These are phyloP conservation scores for Cenopis cana DNA, from an alignment of 2,888 invertebrate species.

Conservation along the genomic window DNA sequence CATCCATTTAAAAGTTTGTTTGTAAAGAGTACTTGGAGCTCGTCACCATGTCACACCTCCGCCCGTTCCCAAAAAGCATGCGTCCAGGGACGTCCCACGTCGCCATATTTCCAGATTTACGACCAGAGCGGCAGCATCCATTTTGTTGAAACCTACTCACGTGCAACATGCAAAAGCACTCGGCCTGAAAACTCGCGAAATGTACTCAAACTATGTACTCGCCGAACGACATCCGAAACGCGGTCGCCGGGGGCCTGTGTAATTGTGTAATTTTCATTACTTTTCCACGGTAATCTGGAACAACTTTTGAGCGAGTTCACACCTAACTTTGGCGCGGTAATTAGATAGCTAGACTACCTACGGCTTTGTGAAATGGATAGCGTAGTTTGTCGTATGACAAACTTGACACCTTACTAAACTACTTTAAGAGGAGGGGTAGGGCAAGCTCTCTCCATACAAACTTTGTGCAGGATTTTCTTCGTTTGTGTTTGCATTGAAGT, in stretches of 20 bases:
- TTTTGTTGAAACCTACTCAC: conserved; percentile 72
- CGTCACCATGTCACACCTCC: conserved; percentile 25
- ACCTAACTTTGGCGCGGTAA: conserved; percentile 29
- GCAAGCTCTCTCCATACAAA: too few species aligned
- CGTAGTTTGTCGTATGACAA: not conserved
- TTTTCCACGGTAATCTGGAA: conserved; percentile 46
- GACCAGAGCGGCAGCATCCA: conserved; percentile 66
- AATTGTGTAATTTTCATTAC: conserved; percentile 65
- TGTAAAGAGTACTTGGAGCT: not conserved
- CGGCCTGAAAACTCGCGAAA: conserved; percentile 67
- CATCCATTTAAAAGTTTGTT: too few species aligned
- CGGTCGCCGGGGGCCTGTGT: conserved; percentile 53
- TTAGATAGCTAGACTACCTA: conserved; percentile 22
- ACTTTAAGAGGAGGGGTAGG: too few species aligned
- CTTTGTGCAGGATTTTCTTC: too few species aligned
- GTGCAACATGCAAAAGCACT: conserved; percentile 78
- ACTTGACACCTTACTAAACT: not conserved
- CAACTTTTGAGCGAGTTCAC: conserved; percentile 36
- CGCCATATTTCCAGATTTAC: conserved; percentile 71
- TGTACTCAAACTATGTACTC: conserved; percentile 66
- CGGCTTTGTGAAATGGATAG: conserved; percentile 8
- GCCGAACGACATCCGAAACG: conserved; percentile 54
- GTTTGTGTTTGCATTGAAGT: too few species aligned
- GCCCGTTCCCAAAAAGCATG: conserved; percentile 51
- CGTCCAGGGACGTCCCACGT: conserved; percentile 66